Conservation (phyloP, 2,888 invertebrate species). For the Nemotelus nigrinus region DNA sequence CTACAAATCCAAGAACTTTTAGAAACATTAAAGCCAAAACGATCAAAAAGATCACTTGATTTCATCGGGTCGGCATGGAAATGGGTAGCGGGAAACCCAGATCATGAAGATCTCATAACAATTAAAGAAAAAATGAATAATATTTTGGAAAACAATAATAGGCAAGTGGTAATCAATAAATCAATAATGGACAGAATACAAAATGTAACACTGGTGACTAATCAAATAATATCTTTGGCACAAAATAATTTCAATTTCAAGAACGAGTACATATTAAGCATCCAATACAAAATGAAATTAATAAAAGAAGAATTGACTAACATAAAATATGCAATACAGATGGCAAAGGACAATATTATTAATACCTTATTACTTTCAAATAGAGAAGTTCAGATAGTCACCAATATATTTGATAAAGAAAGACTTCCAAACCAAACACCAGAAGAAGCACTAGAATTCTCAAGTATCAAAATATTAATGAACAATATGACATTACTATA, state of each 20-base stretch:
- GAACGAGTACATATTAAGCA: background rate
- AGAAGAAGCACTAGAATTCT: constrained; percentile 52
- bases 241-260: background rate
- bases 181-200: background rate
- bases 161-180: constrained; percentile 21
- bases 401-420: constrained; percentile 46
- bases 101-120: background rate
- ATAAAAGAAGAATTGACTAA: constrained; percentile 49
- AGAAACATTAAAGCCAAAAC: background rate
- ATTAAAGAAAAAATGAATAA: constrained; percentile 21
- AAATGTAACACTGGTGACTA: constrained; percentile 9
- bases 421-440: constrained; percentile 49
- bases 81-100: constrained; percentile 17
- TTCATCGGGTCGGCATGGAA: constrained; percentile 14
- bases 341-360: constrained; percentile 49
- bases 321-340: constrained; percentile 49
- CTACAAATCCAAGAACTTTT: constrained; percentile 5
- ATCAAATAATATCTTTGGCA: background rate
- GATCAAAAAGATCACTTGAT: constrained; percentile 4
- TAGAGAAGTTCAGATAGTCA: constrained; percentile 47
- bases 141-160: constrained; percentile 17
- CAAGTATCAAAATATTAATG: constrained; percentile 51
- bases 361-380: constrained; percentile 50
- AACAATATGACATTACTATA: constrained; percentile 49
- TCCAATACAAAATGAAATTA: constrained; percentile 48